phyloP scores from a whole-genome alignment of 2,797 vertebrate genomes.

The Eidolon dupreanum region DNA sequence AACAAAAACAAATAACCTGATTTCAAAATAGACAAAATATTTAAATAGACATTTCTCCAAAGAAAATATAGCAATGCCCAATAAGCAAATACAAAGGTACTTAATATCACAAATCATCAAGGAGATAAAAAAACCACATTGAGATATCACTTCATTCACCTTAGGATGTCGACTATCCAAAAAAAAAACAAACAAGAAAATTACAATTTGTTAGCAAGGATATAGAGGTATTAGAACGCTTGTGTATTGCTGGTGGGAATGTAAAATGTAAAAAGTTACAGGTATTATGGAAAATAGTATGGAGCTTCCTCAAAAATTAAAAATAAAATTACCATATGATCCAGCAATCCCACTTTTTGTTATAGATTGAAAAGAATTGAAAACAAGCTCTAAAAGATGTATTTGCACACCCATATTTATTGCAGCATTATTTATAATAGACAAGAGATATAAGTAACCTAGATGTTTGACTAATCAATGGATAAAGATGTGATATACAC shows the following conservation, averaged over 20 bases:
- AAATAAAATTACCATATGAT: neutral
- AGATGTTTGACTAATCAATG: too few relatives aligned
- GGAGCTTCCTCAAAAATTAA: neutral
- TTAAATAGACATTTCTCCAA: neutral
- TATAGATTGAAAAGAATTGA: neutral
- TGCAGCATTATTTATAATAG: neutral
- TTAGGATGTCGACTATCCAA: neutral
- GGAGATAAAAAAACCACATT: neutral
- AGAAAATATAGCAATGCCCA: neutral
- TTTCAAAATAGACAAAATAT: neutral
- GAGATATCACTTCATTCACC: neutral
- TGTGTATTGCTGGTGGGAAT: neutral
- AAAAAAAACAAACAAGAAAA: neutral
- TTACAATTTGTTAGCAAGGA: neutral
- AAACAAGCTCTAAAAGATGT: neutral
- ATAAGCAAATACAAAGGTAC: neutral
- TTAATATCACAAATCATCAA: neutral
- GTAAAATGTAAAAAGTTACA: too few relatives aligned
- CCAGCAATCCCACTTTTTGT: neutral
- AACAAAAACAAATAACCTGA: neutral
- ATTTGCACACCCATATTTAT: neutral
- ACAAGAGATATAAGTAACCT: too few relatives aligned
- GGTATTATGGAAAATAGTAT: too few relatives aligned
- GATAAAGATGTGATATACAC: neutral
- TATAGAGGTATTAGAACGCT: neutral